phyloP scores from a whole-genome alignment of 2,888 invertebrate species.

The Acleris sparsana region DNA sequence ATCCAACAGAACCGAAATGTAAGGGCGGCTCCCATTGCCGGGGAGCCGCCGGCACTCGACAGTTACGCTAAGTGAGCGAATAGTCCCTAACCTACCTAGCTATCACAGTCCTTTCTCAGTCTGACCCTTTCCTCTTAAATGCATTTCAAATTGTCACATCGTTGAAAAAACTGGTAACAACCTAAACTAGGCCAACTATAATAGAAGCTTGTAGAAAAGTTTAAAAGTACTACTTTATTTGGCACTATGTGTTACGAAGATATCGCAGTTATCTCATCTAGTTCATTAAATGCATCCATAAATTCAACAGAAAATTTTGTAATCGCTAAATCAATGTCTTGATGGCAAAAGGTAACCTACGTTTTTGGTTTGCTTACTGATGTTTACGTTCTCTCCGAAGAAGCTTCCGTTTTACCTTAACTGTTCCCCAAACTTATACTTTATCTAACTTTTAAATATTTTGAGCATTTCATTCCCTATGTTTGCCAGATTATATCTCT shows the following conservation, averaged over 20 bases:
- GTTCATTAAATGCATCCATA: slow-evolving; percentile 53
- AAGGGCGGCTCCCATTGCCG: slow-evolving; percentile 38
- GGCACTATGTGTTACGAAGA: slow-evolving; percentile 75
- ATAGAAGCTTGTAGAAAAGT: slow-evolving; percentile 71
- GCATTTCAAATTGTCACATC: slow-evolving; percentile 76
- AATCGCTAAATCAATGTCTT: slow-evolving; percentile 67
- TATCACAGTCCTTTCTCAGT: slow-evolving; percentile 84
- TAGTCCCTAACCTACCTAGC: slow-evolving; percentile 79
- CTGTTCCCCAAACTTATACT: slow-evolving; percentile 57
- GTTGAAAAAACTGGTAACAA: slow-evolving; percentile 80
- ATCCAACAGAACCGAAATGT: slow-evolving; percentile 46
- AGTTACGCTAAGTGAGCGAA: slow-evolving; percentile 79
- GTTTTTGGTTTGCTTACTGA: slow-evolving; percentile 74
- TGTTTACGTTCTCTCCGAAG: slow-evolving; percentile 45
- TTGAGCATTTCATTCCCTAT: slow-evolving; percentile 72
- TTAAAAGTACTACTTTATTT: slow-evolving; percentile 75
- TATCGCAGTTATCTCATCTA: slow-evolving; percentile 57
- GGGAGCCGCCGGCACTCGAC: slow-evolving; percentile 40
- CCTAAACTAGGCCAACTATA: slow-evolving; percentile 75
- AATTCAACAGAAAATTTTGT: slow-evolving; percentile 58
- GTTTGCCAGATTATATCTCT: slow-evolving; percentile 75
- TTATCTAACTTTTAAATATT: slow-evolving; percentile 62
- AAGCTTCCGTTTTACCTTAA: slow-evolving; percentile 57
- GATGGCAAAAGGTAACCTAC: slow-evolving; percentile 82
- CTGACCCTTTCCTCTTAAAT: slow-evolving; percentile 81